A percentile compares a stretch with the other conserved stretches of the same genome.
phyloP scores from a whole-genome alignment of 2,888 invertebrate genomes.

The Rhingia rostrata region DNA sequence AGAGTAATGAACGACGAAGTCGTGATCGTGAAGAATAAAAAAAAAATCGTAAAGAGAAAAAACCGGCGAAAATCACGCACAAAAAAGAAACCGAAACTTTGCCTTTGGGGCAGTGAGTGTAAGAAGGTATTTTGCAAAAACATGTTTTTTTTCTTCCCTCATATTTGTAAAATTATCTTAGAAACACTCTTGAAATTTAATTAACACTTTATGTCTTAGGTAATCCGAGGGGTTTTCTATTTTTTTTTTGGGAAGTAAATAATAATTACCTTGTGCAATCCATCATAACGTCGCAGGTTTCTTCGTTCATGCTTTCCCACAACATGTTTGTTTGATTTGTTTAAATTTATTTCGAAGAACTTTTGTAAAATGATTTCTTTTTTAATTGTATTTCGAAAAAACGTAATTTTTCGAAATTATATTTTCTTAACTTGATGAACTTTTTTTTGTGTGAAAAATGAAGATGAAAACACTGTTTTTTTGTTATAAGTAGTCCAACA shows the following conservation, averaged over 20 bases:
- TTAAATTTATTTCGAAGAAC: constrained; percentile 39
- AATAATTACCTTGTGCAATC: constrained; percentile 83
- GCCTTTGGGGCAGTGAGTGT: constrained; percentile 24
- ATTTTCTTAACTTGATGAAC: constrained; percentile 9
- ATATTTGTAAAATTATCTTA: constrained; percentile 15
- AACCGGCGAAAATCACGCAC: constrained; percentile 67
- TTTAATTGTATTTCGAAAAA: constrained; percentile 48
- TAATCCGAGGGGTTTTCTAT: constrained; percentile 1
- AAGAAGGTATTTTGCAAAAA: not conserved
- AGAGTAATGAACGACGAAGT: constrained; percentile 56
- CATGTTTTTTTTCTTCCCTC: constrained; percentile 12
- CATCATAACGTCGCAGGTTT: constrained; percentile 80
- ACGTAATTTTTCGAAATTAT: constrained; percentile 54
- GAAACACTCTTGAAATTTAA: constrained; percentile 36
- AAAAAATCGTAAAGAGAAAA: constrained; percentile 18
- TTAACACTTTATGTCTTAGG: constrained; percentile 35
- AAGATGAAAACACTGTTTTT: constrained; percentile 31
- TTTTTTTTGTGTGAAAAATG: not conserved
- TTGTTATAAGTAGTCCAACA: constrained; percentile 41
- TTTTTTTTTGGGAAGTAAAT: constrained; percentile 22
- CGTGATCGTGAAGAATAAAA: constrained; percentile 16
- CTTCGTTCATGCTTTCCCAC: constrained; percentile 82
- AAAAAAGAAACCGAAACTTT: constrained; percentile 42
- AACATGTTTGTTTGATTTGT: constrained; percentile 78
- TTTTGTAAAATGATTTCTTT: constrained; percentile 3